A percentile compares a stretch with the other conserved stretches of the same genome.
These are phyloP conservation scores for Zhuqinia jingwanae DNA, from an alignment of 2,888 invertebrate species.

Conservation along the genomic window DNA sequence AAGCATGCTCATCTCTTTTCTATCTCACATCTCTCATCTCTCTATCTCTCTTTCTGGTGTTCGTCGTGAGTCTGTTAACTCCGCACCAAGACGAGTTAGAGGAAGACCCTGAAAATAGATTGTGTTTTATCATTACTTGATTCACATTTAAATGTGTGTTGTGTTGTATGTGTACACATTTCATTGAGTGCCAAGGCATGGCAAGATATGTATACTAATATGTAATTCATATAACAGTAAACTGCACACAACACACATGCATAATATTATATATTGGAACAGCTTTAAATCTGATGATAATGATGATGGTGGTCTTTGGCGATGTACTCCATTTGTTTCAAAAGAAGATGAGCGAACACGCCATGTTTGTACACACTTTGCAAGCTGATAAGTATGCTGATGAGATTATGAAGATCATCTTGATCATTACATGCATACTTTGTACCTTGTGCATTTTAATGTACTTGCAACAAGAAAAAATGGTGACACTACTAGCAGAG, in stretches of 20 bases:
- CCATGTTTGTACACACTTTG: not conserved
- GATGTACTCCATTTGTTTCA: not conserved
- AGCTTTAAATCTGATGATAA: no score
- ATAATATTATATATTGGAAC: no score
- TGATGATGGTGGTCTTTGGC: no score
- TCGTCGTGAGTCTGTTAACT: not conserved
- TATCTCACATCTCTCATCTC: no score
- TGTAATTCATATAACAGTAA: no score
- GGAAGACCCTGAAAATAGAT: slow-evolving; percentile 5
- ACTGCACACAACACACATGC: no score
- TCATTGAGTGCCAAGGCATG: no score
- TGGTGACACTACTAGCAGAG: not conserved
- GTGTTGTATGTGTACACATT: no score
- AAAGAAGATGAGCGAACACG: slow-evolving; percentile 10
- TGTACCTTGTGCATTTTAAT: not conserved
- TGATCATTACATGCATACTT: not conserved
- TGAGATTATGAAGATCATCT: not conserved
- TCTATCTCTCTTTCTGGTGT: no score
- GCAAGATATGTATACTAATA: no score
- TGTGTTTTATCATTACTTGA: not conserved
- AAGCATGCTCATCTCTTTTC: not conserved
- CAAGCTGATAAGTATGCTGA: not conserved
- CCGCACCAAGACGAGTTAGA: not conserved
- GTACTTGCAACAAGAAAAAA: not conserved
- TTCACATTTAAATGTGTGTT: no score